Conservation (phyloP, 2,113 vertebrate genomes). For the Mobula hypostoma region DNA sequence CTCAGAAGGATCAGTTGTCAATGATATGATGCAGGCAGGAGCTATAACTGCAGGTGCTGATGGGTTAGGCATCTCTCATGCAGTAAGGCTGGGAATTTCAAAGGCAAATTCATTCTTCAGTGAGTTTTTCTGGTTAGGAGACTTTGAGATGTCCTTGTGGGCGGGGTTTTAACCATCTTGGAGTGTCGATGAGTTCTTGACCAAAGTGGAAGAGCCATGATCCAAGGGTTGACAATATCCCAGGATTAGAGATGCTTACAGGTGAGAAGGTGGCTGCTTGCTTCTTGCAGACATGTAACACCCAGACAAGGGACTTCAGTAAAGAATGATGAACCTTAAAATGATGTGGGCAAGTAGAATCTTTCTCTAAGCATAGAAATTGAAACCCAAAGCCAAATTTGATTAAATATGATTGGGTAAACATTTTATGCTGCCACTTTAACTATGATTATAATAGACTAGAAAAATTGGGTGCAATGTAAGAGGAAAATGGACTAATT, state of each 20-base stretch:
- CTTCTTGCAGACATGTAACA: background rate
- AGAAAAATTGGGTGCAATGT: too few relatives aligned
- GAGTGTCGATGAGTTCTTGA: background rate
- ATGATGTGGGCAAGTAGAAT: too few relatives aligned
- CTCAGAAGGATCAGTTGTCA: background rate
- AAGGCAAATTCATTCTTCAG: too few relatives aligned
- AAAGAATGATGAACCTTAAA: background rate
- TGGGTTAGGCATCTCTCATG: background rate
- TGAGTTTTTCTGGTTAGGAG: too few relatives aligned
- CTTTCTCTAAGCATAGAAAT: background rate
- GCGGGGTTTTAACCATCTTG: background rate
- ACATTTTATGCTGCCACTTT: background rate
- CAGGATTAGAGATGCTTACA: too few relatives aligned
- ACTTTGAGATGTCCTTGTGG: background rate
- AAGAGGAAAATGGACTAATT: too few relatives aligned
- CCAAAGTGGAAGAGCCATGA: background rate
- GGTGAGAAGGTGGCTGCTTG: too few relatives aligned
- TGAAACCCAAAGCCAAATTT: background rate
- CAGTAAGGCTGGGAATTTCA: too few relatives aligned
- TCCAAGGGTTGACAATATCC: background rate
- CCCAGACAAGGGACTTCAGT: background rate
- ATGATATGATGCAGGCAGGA: background rate
- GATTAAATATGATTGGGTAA: background rate
- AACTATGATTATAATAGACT: too few relatives aligned
- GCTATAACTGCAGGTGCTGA: background rate